phyloP scores from a whole-genome alignment of 2,797 vertebrate species.

The Borostomias antarcticus region DNA sequence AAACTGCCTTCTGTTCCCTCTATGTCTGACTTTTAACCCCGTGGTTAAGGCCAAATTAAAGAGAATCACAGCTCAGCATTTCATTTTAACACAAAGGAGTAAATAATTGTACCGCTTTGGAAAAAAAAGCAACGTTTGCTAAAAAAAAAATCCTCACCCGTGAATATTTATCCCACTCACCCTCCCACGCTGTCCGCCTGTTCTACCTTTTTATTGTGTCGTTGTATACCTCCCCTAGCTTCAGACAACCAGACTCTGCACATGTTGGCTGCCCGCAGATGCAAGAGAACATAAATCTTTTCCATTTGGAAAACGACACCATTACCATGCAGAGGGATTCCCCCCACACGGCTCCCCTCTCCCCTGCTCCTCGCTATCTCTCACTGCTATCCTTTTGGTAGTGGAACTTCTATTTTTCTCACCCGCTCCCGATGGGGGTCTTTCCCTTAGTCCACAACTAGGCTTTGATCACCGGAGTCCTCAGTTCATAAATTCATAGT shows the following conservation, averaged over 20 bases:
- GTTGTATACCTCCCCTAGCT: conserved; percentile 74
- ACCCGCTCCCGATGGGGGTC: conserved; percentile 55
- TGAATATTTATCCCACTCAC: conserved; percentile 83
- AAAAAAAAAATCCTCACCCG: conserved; percentile 81
- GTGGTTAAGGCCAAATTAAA: conserved; percentile 61
- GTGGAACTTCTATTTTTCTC: conserved; percentile 78
- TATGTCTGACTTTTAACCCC: conserved; percentile 70
- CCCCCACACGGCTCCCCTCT: conserved; percentile 67
- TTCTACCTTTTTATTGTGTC: conserved; percentile 79
- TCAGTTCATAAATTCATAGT: conserved; percentile 25
- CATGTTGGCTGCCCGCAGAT: conserved; percentile 87
- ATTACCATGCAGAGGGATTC: conserved; percentile 88
- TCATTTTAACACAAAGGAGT: conserved; percentile 86
- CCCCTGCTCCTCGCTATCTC: conserved; percentile 73
- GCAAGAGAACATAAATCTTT: conserved; percentile 89
- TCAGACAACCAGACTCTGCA: conserved; percentile 68
- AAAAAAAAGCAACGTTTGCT: conserved; percentile 61
- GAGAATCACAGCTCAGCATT: conserved; percentile 84
- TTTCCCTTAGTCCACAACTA: conserved; percentile 42
- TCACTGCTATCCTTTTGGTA: conserved; percentile 81
- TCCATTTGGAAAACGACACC: conserved; percentile 84
- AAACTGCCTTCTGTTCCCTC: not conserved
- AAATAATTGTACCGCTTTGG: conserved; percentile 87
- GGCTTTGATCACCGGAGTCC: conserved; percentile 45
- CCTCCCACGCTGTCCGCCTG: conserved; percentile 85